Conservation (phyloP, 2,888 invertebrate species). For the Oligia strigilis region DNA sequence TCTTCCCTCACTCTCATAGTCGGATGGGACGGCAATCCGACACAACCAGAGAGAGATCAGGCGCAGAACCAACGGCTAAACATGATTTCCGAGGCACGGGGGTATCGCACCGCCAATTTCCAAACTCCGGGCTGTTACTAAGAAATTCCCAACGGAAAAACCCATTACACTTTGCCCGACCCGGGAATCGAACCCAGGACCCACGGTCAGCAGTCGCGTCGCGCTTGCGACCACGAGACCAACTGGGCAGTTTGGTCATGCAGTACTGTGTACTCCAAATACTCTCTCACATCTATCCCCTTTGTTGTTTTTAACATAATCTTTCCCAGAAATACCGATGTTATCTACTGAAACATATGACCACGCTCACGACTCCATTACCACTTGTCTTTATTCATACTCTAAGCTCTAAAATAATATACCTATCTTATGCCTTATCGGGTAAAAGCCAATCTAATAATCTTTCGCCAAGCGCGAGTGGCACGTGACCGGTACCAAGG, state of each 20-base stretch:
- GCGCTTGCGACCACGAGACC: neutral
- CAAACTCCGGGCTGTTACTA: neutral
- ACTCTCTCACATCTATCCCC: neutral
- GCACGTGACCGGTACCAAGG: constrained; percentile 73
- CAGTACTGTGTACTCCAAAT: too few relatives aligned
- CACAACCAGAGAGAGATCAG: too few relatives aligned
- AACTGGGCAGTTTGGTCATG: neutral
- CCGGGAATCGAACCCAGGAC: neutral
- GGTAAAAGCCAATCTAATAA: constrained; percentile 68
- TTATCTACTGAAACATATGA: neutral
- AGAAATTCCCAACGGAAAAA: neutral
- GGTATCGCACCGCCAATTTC: neutral
- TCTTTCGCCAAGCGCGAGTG: constrained; percentile 54
- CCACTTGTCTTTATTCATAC: constrained; percentile 47
- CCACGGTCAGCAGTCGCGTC: neutral
- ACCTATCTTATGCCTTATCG: constrained; percentile 47
- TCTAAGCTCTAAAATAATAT: constrained; percentile 37
- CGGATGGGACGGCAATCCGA: neutral
- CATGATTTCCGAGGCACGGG: too few relatives aligned
- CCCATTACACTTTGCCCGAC: neutral
- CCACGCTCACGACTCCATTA: constrained; percentile 9
- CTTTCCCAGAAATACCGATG: neutral
- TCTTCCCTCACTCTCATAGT: neutral
- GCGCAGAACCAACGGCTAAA: too few relatives aligned
- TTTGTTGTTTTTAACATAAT: neutral